These are phyloP conservation scores for Aurelia aurita complex sp. Pacific DNA, from an alignment of 30 jellyfish, hydroid and myxozoan genomes.

Conservation along the genomic window DNA sequence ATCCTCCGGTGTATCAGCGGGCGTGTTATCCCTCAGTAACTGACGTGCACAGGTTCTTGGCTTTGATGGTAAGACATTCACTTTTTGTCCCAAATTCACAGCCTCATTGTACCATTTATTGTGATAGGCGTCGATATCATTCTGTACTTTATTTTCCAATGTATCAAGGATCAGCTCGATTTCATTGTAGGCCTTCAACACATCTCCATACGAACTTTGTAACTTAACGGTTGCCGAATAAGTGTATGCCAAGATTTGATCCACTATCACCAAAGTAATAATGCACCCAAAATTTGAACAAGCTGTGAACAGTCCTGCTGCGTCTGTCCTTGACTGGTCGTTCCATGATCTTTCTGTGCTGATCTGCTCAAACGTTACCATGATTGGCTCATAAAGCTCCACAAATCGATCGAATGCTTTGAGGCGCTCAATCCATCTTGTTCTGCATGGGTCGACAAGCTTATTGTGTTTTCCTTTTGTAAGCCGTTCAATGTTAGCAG, in stretches of 20 bases:
- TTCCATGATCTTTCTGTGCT: not conserved
- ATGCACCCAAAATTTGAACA: slow-evolving; percentile 8
- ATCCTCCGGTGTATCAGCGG: too few relatives aligned
- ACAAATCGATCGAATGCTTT: slow-evolving; percentile 8
- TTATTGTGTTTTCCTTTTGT: not conserved
- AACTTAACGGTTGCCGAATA: not conserved
- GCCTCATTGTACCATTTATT: too few relatives aligned
- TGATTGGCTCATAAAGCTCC: slow-evolving; percentile 23
- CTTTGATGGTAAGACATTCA: not conserved
- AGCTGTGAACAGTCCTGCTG: not conserved
- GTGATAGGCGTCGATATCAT: too few relatives aligned
- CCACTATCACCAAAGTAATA: slow-evolving; percentile 4
- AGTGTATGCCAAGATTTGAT: not conserved
- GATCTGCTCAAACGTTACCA: slow-evolving; percentile 1
- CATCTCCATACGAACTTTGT: not conserved
- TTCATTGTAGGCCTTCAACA: not conserved
- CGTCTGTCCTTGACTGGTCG: slow-evolving; percentile 12
- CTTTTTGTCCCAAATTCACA: not conserved
- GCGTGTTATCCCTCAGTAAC: not conserved
- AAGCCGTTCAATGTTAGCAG: not conserved
- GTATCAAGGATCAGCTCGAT: too few relatives aligned
- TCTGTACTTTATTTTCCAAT: too few relatives aligned
- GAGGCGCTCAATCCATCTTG: slow-evolving; percentile 5
- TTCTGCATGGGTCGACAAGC: slow-evolving; percentile 21
- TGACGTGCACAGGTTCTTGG: not conserved